These are phyloP conservation scores for Chrysochloris asiatica DNA, from an alignment of 2,113 vertebrate genomes.

Conservation along the genomic window DNA sequence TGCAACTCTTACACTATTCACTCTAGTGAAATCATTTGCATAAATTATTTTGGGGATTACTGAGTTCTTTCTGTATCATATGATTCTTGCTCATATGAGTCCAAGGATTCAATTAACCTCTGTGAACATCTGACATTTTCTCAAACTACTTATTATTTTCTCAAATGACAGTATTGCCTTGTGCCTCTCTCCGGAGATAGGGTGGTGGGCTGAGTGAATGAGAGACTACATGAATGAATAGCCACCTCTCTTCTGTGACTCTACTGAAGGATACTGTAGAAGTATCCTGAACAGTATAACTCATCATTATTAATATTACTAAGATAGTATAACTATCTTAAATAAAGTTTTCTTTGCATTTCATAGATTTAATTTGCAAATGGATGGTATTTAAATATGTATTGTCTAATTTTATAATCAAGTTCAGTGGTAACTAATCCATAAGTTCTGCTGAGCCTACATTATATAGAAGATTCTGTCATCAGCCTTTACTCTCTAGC, in stretches of 20 bases:
- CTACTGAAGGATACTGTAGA: background rate
- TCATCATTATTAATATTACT: background rate
- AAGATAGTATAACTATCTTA: background rate
- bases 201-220: too few relatives aligned
- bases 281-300: background rate
- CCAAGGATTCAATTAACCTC: background rate
- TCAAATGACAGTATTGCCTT: background rate
- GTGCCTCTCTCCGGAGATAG: background rate
- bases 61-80: background rate
- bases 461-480: background rate
- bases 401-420: constrained; percentile 40
- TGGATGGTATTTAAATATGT: background rate
- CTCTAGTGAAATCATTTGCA: constrained; percentile 7
- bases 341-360: constrained; percentile 42
- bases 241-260: background rate
- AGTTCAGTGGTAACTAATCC: background rate
- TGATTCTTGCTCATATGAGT: background rate
- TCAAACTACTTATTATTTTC: background rate
- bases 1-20: background rate
- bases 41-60: background rate
- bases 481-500: background rate
- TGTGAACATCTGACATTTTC: background rate
- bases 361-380: constrained; percentile 32
- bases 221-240: background rate
- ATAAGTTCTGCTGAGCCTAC: background rate